Percentiles rank a stretch among this genome's conserved stretches.
phyloP scores from a whole-genome alignment of 2,888 invertebrate species.

The Cantharis rufa region DNA sequence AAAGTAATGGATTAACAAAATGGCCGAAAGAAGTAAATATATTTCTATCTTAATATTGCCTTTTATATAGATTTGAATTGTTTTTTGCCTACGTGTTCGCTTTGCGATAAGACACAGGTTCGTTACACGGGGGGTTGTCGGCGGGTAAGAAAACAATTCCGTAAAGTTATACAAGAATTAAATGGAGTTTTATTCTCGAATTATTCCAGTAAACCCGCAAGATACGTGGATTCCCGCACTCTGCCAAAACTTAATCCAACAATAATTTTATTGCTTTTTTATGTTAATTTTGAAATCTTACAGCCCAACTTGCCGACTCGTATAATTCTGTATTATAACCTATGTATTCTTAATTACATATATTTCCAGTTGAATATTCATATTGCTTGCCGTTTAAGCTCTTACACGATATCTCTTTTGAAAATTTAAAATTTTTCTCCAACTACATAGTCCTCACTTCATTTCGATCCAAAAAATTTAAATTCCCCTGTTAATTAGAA shows the following conservation, averaged over 20 bases:
- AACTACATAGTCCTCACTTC: neutral
- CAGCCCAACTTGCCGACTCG: slow-evolving; percentile 39
- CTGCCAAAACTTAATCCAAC: slow-evolving; percentile 45
- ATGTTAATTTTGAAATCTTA: slow-evolving; percentile 47
- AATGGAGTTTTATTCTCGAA: slow-evolving; percentile 31
- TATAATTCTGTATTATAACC: slow-evolving; percentile 45
- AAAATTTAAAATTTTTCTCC: neutral
- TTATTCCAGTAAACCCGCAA: slow-evolving; percentile 33
- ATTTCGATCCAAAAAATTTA: neutral
- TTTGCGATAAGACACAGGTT: slow-evolving; percentile 2
- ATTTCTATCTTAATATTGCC: slow-evolving; percentile 19
- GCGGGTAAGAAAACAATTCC: slow-evolving; percentile 27
- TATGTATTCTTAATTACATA: slow-evolving; percentile 43
- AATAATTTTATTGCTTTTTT: slow-evolving; percentile 51
- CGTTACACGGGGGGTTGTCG: slow-evolving; percentile 2
- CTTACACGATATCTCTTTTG: neutral
- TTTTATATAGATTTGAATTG: slow-evolving; percentile 12
- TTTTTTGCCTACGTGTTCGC: slow-evolving; percentile 21
- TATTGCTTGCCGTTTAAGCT: slow-evolving; percentile 27
- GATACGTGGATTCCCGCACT: slow-evolving; percentile 33
- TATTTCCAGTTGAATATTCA: slow-evolving; percentile 39
- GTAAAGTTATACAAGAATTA: slow-evolving; percentile 28
- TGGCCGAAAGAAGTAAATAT: slow-evolving; percentile 18
- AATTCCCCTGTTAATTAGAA: neutral
- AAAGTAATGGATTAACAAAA: slow-evolving; percentile 23